These are phyloP conservation scores for Muricea muricata DNA, from an alignment of 92 coral and sea anemone species.

Conservation along the genomic window DNA sequence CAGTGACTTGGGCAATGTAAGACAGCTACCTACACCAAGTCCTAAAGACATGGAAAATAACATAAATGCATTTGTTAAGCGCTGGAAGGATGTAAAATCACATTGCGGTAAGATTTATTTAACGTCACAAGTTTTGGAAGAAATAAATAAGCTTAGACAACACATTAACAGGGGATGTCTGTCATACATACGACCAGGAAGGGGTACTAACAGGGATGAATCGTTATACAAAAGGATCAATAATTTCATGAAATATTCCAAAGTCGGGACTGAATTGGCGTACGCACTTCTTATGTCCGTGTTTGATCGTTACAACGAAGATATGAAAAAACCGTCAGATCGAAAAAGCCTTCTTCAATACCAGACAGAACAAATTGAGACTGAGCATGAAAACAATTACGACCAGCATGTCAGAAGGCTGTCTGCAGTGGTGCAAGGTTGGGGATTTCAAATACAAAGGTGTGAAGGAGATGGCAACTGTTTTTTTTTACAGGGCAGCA, in stretches of 20 bases:
- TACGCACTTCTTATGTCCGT: not conserved
- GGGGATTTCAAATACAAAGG: not conserved
- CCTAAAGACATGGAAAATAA: not conserved
- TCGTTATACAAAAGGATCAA: slow-evolving; percentile 1
- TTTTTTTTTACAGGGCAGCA: slow-evolving; percentile 61
- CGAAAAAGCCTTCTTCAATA: not conserved
- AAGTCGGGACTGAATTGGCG: not conserved
- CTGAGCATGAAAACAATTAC: too few relatives aligned
- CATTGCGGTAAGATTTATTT: not conserved
- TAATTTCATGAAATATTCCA: slow-evolving; percentile 18
- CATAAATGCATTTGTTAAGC: not conserved
- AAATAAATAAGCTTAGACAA: slow-evolving; percentile 13
- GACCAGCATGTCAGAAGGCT: too few relatives aligned
- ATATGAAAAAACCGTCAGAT: not conserved
- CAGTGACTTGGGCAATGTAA: not conserved
- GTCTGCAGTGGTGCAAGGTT: slow-evolving; percentile 14
- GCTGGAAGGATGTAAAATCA: slow-evolving; percentile 4
- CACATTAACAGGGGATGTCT: slow-evolving; percentile 4
- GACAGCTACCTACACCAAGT: slow-evolving; percentile 9
- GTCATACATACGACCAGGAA: slow-evolving; percentile 5
- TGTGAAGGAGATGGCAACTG: slow-evolving; percentile 57
- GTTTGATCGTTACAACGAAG: slow-evolving; percentile 6
- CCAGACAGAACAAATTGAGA: not conserved
- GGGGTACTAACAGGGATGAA: slow-evolving; percentile 24
- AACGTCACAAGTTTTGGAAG: not conserved